phyloP scores from a whole-genome alignment of 2,888 invertebrate genomes.

The Ophonus ardosiacus region DNA sequence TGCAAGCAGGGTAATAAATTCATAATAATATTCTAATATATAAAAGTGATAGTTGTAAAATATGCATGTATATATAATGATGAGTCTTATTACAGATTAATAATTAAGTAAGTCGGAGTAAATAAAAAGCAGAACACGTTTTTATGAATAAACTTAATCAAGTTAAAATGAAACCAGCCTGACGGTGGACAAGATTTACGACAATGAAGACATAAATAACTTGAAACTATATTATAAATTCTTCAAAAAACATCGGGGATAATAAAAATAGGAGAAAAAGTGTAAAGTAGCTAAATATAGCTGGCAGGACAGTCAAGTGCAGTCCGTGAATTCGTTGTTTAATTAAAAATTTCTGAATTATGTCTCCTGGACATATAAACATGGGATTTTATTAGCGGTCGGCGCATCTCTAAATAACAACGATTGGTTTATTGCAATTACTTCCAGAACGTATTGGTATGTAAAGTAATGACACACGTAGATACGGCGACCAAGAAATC shows the following conservation, averaged over 20 bases:
- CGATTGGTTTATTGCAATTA: conserved; percentile 63
- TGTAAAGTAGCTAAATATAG: conserved; percentile 55
- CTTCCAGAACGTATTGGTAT: conserved; percentile 64
- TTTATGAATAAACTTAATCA: background rate
- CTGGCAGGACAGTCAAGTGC: conserved; percentile 39
- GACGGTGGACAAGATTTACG: background rate
- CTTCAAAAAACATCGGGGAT: conserved; percentile 33
- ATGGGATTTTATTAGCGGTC: conserved; percentile 60
- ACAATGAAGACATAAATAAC: conserved; percentile 26
- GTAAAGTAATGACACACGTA: conserved; percentile 60
- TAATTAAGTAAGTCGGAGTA: background rate
- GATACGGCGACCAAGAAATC: background rate
- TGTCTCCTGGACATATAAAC: conserved; percentile 63
- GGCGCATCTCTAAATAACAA: conserved; percentile 51
- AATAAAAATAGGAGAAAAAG: conserved; percentile 27
- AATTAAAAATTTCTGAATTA: conserved; percentile 65
- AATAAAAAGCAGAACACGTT: background rate
- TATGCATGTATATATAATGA: background rate
- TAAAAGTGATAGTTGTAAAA: background rate
- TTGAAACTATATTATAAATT: conserved; percentile 30
- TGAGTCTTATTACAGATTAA: background rate
- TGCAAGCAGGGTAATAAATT: background rate
- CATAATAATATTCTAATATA: background rate
- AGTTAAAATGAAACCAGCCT: background rate
- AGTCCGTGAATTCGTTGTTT: conserved; percentile 62